Evolutionary conservation across 2,797 vertebrate species (phyloP).

Genomic region (Uromys caudimaculatus): DNA sequence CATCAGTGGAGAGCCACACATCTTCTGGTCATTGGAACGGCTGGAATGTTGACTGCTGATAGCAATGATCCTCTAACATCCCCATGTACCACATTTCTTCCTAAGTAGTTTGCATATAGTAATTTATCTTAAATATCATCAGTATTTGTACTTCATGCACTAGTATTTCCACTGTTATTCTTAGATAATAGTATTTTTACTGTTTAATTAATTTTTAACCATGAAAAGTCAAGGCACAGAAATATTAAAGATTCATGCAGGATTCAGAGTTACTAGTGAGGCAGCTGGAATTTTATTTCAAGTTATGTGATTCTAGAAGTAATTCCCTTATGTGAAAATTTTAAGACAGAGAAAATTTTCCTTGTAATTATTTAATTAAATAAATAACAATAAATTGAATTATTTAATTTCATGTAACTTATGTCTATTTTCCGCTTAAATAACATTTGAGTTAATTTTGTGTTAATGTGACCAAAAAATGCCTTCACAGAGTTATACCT

Average conservation of each 20-base stretch:
- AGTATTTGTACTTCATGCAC: not conserved
- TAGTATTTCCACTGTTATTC: not conserved
- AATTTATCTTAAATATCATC: not conserved
- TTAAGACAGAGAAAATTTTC: not conserved
- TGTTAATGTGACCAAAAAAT: not conserved
- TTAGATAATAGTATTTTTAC: not conserved
- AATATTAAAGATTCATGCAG: not conserved
- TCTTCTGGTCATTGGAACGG: not conserved
- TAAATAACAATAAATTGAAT: not conserved
- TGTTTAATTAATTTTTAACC: not conserved
- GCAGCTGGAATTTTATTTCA: not conserved
- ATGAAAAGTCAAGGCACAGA: not conserved
- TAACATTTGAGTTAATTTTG: not conserved
- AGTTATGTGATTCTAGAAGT: not conserved
- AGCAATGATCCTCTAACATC: not conserved
- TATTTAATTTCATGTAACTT: not conserved
- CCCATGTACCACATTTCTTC: not conserved
- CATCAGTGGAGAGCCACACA: not conserved
- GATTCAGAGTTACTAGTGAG: not conserved
- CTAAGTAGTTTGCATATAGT: slow-evolving; percentile 6
- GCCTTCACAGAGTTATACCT: not conserved
- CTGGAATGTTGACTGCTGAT: not conserved
- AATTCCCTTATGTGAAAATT: not conserved
- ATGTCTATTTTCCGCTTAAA: not conserved
- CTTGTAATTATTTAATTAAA: not conserved